phyloP scores from a whole-genome alignment of 2,888 invertebrate genomes.

The Harpagoxenus sublaevis region DNA sequence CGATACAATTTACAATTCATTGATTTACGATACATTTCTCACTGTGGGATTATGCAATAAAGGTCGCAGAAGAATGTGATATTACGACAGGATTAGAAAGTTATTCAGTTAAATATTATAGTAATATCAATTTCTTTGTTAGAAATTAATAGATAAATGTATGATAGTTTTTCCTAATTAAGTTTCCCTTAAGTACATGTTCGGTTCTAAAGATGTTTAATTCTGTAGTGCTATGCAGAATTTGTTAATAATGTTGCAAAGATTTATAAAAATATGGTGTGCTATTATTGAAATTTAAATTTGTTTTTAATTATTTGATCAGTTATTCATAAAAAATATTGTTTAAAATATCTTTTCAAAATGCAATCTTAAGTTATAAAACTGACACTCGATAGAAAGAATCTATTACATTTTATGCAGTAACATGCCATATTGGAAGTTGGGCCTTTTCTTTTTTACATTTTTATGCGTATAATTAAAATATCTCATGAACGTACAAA shows the following conservation, averaged over 20 bases:
- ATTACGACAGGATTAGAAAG: constrained; percentile 40
- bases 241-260: constrained; percentile 10
- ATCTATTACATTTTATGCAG: constrained; percentile 57
- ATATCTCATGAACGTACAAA: constrained; percentile 29
- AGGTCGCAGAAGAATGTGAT: constrained; percentile 45
- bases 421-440: constrained; percentile 47
- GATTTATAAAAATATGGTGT: background rate
- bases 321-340: background rate
- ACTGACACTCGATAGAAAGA: constrained; percentile 3
- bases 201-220: constrained; percentile 18
- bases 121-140: constrained; percentile 17
- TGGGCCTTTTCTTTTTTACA: constrained; percentile 48
- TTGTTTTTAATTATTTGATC: constrained; percentile 10
- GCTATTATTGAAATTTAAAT: background rate
- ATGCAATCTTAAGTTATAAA: background rate
- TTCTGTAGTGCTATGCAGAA: constrained; percentile 6
- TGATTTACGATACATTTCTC: background rate
- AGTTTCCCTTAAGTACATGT: background rate
- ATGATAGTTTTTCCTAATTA: background rate
- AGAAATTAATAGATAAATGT: constrained; percentile 32
- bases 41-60: constrained; percentile 18
- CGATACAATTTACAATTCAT: constrained; percentile 40
- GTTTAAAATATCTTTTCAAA: background rate
- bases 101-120: constrained; percentile 30
- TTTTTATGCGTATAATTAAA: constrained; percentile 57